Percentiles rank a stretch among this genome's conserved stretches.
Conservation (phyloP, 1,140 invertebrate genomes). For the Heliconius congener region DNA sequence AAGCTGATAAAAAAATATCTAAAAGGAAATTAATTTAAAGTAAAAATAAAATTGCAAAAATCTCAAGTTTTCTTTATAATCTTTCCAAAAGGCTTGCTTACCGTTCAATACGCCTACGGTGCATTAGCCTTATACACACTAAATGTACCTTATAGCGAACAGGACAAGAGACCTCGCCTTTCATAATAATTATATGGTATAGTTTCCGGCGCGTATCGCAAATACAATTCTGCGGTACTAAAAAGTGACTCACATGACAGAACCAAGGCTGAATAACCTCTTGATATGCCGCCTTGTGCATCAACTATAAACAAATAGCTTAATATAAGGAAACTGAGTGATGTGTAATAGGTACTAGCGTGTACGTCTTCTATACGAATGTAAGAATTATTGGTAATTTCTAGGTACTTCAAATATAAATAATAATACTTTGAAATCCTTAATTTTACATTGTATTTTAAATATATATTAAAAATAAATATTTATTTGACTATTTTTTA, state of each 20-base stretch:
- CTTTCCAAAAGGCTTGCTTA: background rate
- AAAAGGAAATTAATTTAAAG: no score
- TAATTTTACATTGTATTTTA: no score
- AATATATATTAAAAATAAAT: no score
- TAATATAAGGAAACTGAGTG: conserved; percentile 23
- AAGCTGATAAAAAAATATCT: no score
- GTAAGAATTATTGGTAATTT: background rate
- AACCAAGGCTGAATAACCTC: conserved; percentile 46
- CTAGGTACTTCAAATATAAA: no score
- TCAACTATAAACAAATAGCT: conserved; percentile 29
- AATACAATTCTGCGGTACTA: conserved; percentile 45
- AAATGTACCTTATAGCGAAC: conserved; percentile 10
- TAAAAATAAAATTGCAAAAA: no score
- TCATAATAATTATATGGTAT: conserved; percentile 38
- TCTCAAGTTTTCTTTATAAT: background rate
- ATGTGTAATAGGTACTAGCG: conserved; percentile 1
- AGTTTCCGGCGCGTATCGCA: conserved; percentile 39
- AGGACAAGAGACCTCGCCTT: conserved; percentile 31
- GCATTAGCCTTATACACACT: conserved; percentile 16
- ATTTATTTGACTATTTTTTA: no score
- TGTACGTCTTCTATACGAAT: background rate
- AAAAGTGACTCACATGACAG: conserved; percentile 53
- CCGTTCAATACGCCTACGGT: background rate
- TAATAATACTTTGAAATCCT: no score
- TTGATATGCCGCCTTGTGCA: conserved; percentile 36